Percentiles rank a stretch among this genome's conserved stretches.
Conservation (phyloP, 1,140 invertebrate genomes). For the Drosophila truncata region DNA sequence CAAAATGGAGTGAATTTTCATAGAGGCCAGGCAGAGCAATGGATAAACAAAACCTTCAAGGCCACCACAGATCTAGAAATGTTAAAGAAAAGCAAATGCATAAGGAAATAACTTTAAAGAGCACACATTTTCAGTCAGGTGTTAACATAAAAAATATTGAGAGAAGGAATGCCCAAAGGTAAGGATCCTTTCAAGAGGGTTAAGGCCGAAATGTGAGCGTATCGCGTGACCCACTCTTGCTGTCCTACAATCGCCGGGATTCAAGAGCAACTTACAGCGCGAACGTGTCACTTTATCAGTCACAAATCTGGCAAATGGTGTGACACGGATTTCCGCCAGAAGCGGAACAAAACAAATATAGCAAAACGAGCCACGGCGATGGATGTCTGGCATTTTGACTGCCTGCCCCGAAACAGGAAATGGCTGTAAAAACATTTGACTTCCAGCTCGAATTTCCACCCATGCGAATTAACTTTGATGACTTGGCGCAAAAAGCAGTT, state of each 20-base stretch:
- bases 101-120: no score
- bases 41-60: no score
- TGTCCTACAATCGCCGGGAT: constrained; percentile 20
- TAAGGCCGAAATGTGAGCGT: constrained; percentile 47
- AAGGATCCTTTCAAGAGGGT: background rate
- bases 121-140: no score
- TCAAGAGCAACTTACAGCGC: constrained; percentile 34
- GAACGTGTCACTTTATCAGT: constrained; percentile 53
- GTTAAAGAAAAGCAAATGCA: no score
- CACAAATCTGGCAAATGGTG: constrained; percentile 61
- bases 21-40: background rate
- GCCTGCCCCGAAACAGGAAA: constrained; percentile 53
- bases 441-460: constrained; percentile 61
- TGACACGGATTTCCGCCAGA: constrained; percentile 63
- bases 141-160: no score
- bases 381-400: constrained; percentile 44
- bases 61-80: no score
- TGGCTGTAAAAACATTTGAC: constrained; percentile 77
- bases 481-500: constrained; percentile 74
- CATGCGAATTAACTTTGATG: constrained; percentile 75
- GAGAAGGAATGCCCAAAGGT: background rate
- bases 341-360: constrained; percentile 36
- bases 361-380: constrained; percentile 26
- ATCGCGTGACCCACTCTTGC: constrained; percentile 57
- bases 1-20: background rate